These are phyloP conservation scores for Collichthys lucidus DNA, from an alignment of 2,113 vertebrate genomes.

Conservation along the genomic window DNA sequence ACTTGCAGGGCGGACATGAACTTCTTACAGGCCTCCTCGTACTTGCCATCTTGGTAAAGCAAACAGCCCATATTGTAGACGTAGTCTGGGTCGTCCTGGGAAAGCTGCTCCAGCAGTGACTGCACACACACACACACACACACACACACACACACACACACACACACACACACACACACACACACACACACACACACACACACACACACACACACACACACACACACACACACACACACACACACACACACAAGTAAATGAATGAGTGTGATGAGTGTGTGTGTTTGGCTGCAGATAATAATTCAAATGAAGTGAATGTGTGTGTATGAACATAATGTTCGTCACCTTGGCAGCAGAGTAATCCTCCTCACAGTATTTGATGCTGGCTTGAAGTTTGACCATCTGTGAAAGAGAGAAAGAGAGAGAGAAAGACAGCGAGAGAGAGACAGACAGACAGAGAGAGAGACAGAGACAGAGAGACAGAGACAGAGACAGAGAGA, in stretches of 20 bases:
- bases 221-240: constrained; percentile 13
- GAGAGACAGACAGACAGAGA: neutral
- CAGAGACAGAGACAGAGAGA: neutral
- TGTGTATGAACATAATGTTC: neutral
- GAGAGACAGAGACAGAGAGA: constrained; percentile 4
- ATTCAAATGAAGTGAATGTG: neutral
- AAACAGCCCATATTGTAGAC: constrained; percentile 92
- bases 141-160: neutral
- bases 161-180: constrained; percentile 18
- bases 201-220: constrained; percentile 1
- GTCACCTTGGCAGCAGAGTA: constrained; percentile 88
- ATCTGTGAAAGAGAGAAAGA: constrained; percentile 74
- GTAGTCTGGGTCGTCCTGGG: constrained; percentile 87
- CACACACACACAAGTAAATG: neutral
- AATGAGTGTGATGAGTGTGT: neutral
- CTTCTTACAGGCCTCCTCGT: constrained; percentile 91
- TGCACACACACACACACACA: constrained; percentile 48
- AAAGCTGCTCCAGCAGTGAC: constrained; percentile 92
- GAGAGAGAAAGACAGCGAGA: neutral
- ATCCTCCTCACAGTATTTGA: constrained; percentile 94
- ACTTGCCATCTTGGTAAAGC: constrained; percentile 91
- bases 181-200: neutral
- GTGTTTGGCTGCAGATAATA: constrained; percentile 8
- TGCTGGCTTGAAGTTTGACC: constrained; percentile 89
- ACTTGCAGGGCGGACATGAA: constrained; percentile 90